Conservation (phyloP, 2,113 vertebrate species). For the Gasterosteus nipponicus region DNA sequence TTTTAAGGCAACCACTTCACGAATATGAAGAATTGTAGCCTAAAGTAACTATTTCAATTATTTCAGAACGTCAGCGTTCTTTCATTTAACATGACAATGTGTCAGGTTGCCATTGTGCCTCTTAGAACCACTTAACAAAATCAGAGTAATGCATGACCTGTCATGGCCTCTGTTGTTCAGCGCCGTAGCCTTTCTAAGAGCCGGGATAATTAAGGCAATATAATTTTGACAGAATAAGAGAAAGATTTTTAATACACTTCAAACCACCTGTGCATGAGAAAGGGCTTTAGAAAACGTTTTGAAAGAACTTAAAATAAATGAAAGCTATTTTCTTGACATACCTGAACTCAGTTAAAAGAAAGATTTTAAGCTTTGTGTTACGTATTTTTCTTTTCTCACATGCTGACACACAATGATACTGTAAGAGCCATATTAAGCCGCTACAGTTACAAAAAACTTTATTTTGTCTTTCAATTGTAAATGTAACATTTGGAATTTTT, state of each 20-base stretch:
- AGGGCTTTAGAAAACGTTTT: background rate
- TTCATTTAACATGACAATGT: background rate
- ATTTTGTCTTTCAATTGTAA: slow-evolving; percentile 1
- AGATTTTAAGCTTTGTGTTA: too few relatives aligned
- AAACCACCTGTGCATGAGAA: background rate
- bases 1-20: too few relatives aligned
- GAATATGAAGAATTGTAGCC: background rate
- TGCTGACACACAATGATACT: too few relatives aligned
- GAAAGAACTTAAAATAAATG: background rate
- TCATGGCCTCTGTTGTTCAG: background rate
- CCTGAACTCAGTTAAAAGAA: too few relatives aligned
- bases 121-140: background rate
- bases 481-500: background rate
- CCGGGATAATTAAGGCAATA: background rate
- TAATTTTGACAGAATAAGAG: background rate
- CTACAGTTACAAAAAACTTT: background rate
- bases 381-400: too few relatives aligned
- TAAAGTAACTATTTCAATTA: background rate
- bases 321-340: background rate
- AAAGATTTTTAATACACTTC: background rate
- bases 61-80: background rate
- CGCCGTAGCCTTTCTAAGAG: background rate
- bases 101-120: background rate
- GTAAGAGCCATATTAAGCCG: too few relatives aligned
- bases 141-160: slow-evolving; percentile 1